Percentiles rank a stretch among this genome's conserved stretches.
Evolutionary conservation across 2,113 vertebrate genomes (phyloP).

Genomic region (Chaetodon auriga): DNA sequence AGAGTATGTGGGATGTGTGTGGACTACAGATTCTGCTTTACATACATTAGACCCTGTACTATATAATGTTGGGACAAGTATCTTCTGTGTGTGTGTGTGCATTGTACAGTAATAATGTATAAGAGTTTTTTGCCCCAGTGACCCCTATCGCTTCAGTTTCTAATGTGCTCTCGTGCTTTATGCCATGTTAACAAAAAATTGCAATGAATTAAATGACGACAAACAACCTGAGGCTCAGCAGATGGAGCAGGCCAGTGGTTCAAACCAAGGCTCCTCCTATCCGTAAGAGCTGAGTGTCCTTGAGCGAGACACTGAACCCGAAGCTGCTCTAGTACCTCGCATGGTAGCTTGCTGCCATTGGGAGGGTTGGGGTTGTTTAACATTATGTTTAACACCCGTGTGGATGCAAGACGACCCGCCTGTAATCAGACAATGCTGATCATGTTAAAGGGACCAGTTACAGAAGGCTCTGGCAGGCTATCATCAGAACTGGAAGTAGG

Average conservation of each 20-base stretch:
- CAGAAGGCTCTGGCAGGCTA: too few species aligned
- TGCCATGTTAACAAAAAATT: too few species aligned
- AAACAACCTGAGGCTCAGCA: background rate
- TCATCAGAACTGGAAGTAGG: too few species aligned
- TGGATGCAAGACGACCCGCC: too few species aligned
- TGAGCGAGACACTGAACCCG: background rate
- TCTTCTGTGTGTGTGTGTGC: background rate
- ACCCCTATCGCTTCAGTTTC: too few species aligned
- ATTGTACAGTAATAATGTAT: background rate
- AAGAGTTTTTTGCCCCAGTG: background rate
- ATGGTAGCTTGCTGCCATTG: background rate
- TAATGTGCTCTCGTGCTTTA: too few species aligned
- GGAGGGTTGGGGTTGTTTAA: too few species aligned
- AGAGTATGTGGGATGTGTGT: background rate
- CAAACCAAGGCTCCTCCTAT: too few species aligned
- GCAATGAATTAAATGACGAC: too few species aligned
- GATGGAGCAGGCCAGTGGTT: background rate
- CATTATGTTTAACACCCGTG: too few species aligned
- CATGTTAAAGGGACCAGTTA: too few species aligned
- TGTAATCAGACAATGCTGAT: too few species aligned
- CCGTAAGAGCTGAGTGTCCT: background rate
- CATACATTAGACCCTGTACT: background rate
- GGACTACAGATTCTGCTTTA: background rate
- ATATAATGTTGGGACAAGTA: background rate
- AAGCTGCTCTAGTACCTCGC: background rate